phyloP scores from a whole-genome alignment of 2,113 vertebrate species.

The Paralichthys olivaceus region DNA sequence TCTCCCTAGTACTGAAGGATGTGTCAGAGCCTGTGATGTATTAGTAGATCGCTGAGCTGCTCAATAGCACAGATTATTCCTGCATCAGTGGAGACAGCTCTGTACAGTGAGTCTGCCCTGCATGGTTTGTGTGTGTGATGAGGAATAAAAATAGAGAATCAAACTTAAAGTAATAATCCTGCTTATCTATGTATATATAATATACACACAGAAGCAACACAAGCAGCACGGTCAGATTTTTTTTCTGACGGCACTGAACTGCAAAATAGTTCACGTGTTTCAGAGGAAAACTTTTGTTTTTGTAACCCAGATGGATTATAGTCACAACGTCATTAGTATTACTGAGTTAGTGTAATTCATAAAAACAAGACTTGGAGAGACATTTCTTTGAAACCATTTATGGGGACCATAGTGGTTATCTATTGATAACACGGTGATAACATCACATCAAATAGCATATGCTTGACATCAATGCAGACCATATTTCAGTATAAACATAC shows the following conservation, averaged over 20 bases:
- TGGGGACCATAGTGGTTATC: no score
- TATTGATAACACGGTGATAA: no score
- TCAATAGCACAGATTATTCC: conserved; percentile 52
- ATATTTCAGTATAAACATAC: no score
- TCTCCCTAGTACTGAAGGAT: conserved; percentile 44
- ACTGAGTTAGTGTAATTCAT: neutral
- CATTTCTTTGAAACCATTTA: no score
- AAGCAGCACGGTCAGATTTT: neutral
- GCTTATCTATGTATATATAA: neutral
- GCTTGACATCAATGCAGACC: no score
- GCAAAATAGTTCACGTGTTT: neutral
- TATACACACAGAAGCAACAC: neutral
- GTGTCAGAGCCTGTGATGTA: conserved; percentile 47
- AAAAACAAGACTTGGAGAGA: neutral
- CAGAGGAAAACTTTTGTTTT: conserved; percentile 24
- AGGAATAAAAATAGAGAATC: conserved; percentile 19
- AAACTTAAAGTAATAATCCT: neutral
- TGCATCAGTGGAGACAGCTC: conserved; percentile 24
- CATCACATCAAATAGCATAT: no score
- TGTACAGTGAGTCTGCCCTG: conserved; percentile 4
- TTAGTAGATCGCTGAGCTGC: conserved; percentile 25
- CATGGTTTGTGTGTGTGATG: conserved; percentile 17
- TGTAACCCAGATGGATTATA: neutral
- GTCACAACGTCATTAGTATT: neutral
- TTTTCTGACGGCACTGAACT: neutral